phyloP scores from a whole-genome alignment of 2,888 invertebrate genomes.

The Spialia ferax region DNA sequence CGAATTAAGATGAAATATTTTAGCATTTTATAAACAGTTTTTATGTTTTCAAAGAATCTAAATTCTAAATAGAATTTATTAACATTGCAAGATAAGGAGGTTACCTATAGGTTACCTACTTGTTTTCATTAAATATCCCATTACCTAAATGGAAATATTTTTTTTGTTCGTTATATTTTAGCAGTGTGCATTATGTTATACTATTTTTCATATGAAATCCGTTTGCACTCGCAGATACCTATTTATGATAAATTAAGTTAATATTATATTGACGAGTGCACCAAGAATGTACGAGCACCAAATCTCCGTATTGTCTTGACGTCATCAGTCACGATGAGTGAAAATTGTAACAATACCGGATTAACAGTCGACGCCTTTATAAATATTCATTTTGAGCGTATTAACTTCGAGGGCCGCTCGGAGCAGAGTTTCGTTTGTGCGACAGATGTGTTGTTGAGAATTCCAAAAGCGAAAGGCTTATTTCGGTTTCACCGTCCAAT shows the following conservation, averaged over 20 bases:
- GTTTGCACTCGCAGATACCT: too few species aligned
- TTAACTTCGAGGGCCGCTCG: constrained; percentile 72
- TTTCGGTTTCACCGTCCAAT: constrained; percentile 10
- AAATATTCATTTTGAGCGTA: constrained; percentile 81
- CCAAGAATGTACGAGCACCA: constrained; percentile 59
- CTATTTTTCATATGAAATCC: too few species aligned
- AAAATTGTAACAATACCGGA: constrained; percentile 82
- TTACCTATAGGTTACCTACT: too few species aligned
- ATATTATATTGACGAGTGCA: not conserved
- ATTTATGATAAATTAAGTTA: not conserved
- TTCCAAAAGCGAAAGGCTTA: constrained; percentile 21
- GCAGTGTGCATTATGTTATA: too few species aligned
- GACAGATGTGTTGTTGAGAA: constrained; percentile 70
- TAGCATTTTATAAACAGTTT: too few species aligned
- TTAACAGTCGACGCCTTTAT: constrained; percentile 85
- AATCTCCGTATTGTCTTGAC: constrained; percentile 76
- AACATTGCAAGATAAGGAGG: too few species aligned
- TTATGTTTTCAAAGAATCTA: too few species aligned
- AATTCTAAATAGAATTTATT: too few species aligned
- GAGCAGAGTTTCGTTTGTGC: constrained; percentile 71
- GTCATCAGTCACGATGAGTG: constrained; percentile 77
- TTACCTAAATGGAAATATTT: too few species aligned
- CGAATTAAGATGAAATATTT: too few species aligned
- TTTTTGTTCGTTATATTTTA: too few species aligned
- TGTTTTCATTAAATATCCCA: too few species aligned